These are phyloP conservation scores for Trachelus stipa DNA, from an alignment of 2,888 invertebrate species.

Conservation along the genomic window DNA sequence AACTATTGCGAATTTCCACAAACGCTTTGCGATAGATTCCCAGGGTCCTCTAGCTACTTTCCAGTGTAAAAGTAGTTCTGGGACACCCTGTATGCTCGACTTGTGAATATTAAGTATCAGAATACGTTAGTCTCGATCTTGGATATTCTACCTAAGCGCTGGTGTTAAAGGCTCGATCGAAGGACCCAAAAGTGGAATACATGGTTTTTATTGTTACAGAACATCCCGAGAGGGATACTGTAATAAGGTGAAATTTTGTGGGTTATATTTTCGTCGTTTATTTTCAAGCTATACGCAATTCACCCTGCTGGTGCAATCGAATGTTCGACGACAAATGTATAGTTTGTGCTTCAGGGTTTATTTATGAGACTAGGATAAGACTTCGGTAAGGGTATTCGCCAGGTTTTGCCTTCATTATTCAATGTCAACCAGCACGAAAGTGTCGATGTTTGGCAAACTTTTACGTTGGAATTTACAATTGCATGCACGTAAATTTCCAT, in stretches of 20 bases:
- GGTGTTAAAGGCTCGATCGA: not conserved
- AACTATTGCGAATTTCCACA: no score
- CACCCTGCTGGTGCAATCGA: not conserved
- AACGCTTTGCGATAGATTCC: no score
- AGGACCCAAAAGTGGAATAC: not conserved
- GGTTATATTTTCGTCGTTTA: not conserved
- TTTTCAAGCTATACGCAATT: not conserved
- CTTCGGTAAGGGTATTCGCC: not conserved
- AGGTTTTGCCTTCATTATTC: constrained; percentile 32
- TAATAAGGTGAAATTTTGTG: not conserved
- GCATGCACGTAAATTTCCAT: no score
- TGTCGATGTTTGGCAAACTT: not conserved
- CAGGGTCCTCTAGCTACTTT: no score
- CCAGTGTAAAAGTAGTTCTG: no score
- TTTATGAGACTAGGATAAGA: constrained; percentile 32
- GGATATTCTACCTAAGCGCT: not conserved
- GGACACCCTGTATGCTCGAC: not conserved
- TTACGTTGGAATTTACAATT: not conserved
- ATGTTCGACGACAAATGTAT: not conserved
- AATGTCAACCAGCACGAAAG: constrained; percentile 9
- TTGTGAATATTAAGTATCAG: not conserved
- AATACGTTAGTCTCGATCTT: not conserved
- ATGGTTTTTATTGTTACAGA: not conserved
- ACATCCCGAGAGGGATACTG: not conserved
- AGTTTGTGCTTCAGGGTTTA: constrained; percentile 28